Base-by-base conservation (phyloP, 2,888 invertebrate genomes). In the Cepaea hortensis region DNA sequence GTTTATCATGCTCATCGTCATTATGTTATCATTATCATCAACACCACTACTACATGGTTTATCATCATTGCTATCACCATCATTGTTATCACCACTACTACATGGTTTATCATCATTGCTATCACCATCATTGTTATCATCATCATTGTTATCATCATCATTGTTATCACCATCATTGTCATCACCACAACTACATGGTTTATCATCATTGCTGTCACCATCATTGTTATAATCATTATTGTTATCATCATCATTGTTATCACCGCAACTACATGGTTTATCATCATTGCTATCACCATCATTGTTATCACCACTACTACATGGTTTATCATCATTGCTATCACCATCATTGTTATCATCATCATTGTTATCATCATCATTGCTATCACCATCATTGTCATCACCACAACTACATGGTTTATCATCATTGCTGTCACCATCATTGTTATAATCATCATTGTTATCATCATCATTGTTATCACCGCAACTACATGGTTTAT, bases 201-300 rank as follows among this genome's bases (percentile, higher is more conserved):
- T 35, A 35, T 62, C 62, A 62, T 62, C 62, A 62, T 62, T 18
- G 18, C n/a, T 73, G 46, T 77, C 77, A 77, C 46, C 77, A 77
- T 77, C 77, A 77, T 77, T 48, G 48, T 77, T 48, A 77, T 77
- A 18, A 46, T 77, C 77, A 73, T 35, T 20, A 73, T 35, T 20
- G 20, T 35, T 73, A 20, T 35, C 35, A 35, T 35, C 35, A 77
- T 77, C 77, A 77, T 77, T 55, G 20, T 11, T 23, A 80, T 50
- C 23, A 80, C n/a, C 35, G 1, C 35, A 35, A 35, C 35, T 35
- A 35, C 35, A 35, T 35, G 35, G 35, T 9, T 62, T 18, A 18
- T 62, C 62, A 62, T 62, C 2, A 62, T 62, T 15, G 15, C 2
- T 2, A 18, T 62, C 62, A 62, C 2, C 62, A 62, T 62, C 18